A percentile compares a stretch with the other conserved stretches of the same genome.
These are phyloP conservation scores for Radopholus similis DNA, from an alignment of 1,140 invertebrate species.

Conservation along the genomic window DNA sequence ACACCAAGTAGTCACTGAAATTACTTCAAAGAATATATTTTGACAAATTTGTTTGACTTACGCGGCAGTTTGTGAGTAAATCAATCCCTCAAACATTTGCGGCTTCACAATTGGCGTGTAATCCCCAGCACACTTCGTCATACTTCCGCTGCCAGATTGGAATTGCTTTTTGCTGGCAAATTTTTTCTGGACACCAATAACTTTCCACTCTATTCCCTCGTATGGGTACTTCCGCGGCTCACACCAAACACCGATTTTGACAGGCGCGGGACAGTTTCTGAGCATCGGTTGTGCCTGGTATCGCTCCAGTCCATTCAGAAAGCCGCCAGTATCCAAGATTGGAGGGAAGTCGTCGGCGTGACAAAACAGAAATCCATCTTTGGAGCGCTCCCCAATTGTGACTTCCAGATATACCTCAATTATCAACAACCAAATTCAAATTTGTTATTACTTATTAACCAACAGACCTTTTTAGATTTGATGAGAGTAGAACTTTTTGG, in stretches of 20 bases:
- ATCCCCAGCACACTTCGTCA: not conserved
- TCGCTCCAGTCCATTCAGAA: not conserved
- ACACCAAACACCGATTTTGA: slow-evolving; percentile 13
- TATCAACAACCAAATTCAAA: too few species aligned
- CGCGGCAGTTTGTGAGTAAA: not conserved
- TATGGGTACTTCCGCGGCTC: not conserved
- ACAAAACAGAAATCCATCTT: not conserved
- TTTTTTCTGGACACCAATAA: not conserved
- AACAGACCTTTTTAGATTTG: too few species aligned
- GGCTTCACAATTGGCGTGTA: not conserved
- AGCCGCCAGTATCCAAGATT: not conserved
- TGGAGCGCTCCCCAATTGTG: too few species aligned
- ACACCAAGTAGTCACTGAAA: too few species aligned
- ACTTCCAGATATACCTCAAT: too few species aligned
- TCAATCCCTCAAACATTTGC: not conserved
- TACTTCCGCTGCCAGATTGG: not conserved
- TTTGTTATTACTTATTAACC: too few species aligned
- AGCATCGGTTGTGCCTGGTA: not conserved
- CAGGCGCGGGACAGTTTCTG: not conserved
- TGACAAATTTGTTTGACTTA: not conserved
- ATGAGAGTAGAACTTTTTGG: too few species aligned
- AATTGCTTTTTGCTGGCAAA: not conserved
- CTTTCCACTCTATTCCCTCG: slow-evolving; percentile 5
- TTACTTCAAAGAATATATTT: not conserved
- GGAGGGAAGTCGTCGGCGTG: not conserved